Conservation (phyloP, 2,888 invertebrate species). For the Agonopterix alstromeriana region DNA sequence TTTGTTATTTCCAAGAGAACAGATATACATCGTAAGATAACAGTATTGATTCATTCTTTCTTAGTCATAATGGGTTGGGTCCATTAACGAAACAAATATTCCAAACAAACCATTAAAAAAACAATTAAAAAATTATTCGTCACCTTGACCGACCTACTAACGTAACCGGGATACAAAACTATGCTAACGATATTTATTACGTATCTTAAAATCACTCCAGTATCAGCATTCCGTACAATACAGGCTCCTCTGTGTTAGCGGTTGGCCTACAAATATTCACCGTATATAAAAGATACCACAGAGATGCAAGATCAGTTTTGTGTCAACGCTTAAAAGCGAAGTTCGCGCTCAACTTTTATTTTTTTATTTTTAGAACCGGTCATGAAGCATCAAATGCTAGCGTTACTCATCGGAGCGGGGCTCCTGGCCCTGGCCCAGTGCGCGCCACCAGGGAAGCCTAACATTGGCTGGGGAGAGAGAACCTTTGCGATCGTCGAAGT, state of each 20-base stretch:
- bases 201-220: slow-evolving; percentile 53
- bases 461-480: slow-evolving; percentile 66
- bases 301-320: slow-evolving; percentile 53
- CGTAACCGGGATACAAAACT: slow-evolving; percentile 59
- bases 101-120: slow-evolving; percentile 40
- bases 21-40: slow-evolving; percentile 1
- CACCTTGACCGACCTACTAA: slow-evolving; percentile 60
- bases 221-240: slow-evolving; percentile 44
- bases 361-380: slow-evolving; percentile 56
- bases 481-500: slow-evolving; percentile 67
- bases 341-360: slow-evolving; percentile 36
- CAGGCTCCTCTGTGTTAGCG: slow-evolving; percentile 59
- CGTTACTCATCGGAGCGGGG: slow-evolving; percentile 40
- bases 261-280: slow-evolving; percentile 65
- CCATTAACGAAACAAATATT: slow-evolving; percentile 17
- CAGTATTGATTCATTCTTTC: neutral
- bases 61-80: slow-evolving; percentile 13
- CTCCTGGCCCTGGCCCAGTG: slow-evolving; percentile 34
- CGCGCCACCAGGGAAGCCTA: slow-evolving; percentile 61
- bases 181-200: slow-evolving; percentile 65
- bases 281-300: slow-evolving; percentile 63
- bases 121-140: slow-evolving; percentile 43
- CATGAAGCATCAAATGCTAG: slow-evolving; percentile 46
- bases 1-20: too few relatives aligned
- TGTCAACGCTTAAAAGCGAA: slow-evolving; percentile 47